Percentiles rank a stretch among this genome's conserved stretches.
phyloP scores from a whole-genome alignment of 2,113 vertebrate species.

The Platichthys stellatus region DNA sequence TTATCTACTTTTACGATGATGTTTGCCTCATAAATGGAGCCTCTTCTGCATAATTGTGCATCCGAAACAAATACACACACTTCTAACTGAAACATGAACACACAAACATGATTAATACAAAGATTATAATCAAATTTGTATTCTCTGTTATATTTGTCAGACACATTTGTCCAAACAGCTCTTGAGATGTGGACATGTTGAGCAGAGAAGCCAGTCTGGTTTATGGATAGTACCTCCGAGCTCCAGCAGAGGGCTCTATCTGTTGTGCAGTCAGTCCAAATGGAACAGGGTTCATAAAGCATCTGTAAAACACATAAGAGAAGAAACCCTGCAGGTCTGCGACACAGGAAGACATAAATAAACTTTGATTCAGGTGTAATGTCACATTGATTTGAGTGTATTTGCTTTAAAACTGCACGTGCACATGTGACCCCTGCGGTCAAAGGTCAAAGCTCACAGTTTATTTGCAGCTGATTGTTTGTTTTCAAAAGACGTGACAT shows the following conservation, averaged over 20 bases:
- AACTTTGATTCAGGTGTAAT: background rate
- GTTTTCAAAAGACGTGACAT: constrained; percentile 18
- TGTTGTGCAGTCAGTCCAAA: constrained; percentile 27
- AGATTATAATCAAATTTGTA: background rate
- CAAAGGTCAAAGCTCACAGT: constrained; percentile 19
- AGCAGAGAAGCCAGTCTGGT: background rate
- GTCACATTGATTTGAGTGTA: background rate
- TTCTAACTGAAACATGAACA: background rate
- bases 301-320: constrained; percentile 21
- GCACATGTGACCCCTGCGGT: background rate
- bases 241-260: constrained; percentile 70
- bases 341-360: background rate
- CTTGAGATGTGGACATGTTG: background rate
- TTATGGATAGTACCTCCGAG: constrained; percentile 15
- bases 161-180: too few species aligned
- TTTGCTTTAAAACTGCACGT: background rate
- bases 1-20: background rate
- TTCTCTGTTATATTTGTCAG: too few species aligned
- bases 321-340: background rate
- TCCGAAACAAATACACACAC: background rate
- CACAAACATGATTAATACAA: too few species aligned
- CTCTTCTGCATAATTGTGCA: background rate
- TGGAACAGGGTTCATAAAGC: constrained; percentile 29
- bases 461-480: constrained; percentile 5
- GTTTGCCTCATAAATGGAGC: too few species aligned